phyloP scores from a whole-genome alignment of 2,113 vertebrate genomes.

The Phoenicopterus ruber region DNA sequence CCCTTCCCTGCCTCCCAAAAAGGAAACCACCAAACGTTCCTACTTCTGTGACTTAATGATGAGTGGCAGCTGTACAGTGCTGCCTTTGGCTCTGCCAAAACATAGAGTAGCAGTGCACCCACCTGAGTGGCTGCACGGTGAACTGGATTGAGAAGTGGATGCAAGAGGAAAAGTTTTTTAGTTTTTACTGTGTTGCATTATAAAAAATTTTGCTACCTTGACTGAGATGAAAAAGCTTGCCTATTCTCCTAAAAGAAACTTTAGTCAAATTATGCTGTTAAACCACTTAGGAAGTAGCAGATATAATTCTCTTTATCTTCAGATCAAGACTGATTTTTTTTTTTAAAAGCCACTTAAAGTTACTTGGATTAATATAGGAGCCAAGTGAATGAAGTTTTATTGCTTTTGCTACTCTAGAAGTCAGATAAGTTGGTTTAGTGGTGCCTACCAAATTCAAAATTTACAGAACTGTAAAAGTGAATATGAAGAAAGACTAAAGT shows the following conservation, averaged over 20 bases:
- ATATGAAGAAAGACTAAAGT: neutral
- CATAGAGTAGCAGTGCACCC: neutral
- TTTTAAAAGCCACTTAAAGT: neutral
- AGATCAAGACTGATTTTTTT: neutral
- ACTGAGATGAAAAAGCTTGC: neutral
- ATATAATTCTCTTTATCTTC: neutral
- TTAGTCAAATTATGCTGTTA: neutral
- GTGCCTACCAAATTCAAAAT: neutral
- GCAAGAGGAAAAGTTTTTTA: neutral
- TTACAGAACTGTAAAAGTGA: neutral
- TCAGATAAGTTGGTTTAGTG: neutral
- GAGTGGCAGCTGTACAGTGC: neutral
- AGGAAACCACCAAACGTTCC: neutral
- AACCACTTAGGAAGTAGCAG: neutral
- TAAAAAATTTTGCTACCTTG: neutral
- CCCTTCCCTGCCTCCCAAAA: neutral
- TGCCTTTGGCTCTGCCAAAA: neutral
- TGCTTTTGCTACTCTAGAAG: neutral
- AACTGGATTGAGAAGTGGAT: neutral
- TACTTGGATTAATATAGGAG: neutral
- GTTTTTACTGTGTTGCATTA: neutral
- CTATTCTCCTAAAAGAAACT: neutral
- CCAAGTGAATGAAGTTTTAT: neutral
- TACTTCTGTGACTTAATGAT: neutral
- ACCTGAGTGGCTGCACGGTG: neutral